Evolutionary conservation across 1,140 invertebrate genomes (phyloP), one percentile per base, ranked within the genome.

Genomic region (Achroia grisella): DNA sequence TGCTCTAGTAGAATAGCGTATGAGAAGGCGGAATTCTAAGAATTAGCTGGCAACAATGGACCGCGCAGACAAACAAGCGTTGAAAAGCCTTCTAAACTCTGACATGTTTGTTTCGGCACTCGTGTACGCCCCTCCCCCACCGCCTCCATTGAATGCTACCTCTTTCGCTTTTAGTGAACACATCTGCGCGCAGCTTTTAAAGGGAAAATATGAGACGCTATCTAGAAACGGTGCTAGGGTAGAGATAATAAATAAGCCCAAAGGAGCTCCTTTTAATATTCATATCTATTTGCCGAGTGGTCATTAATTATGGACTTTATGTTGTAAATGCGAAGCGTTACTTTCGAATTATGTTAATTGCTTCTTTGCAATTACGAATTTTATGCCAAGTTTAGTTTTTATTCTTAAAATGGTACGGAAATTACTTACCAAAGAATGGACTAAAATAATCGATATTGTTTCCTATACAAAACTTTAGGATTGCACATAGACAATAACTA

Each of bases 41-140:
- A 41, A 41, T 41, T 41, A 41, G 39, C 10, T 9, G 39, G 28
- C n/a, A 30, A 41, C 28, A 41, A 31, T 41, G 36, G 4, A 10
- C 30, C 34, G 9, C 27, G 10, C 27, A 27, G 23, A 28, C 23
- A 27, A 40, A 29, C 23, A 27, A 27, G 39, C 39, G 39, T 28
- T 41, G 33, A 30, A 60, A 66, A 56, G 48, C 54, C 52, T 63
- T 62, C 54, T 56, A 52, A 58, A 60, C 54, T 56, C 40, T 47
- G 52, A 45, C 48, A 39, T 68, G 64, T 71, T 71, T 71, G 64
- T 66, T 66, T 64, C 59, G 55, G 56, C 49, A 44, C 56, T 62
- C 52, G 56, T 23, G 39, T 32, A 29, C 40, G 27, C 37, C 48
- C 15, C 46, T 37, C 17, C 41, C 29, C 13, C 39, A 8, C 40